phyloP scores from a whole-genome alignment of 2,888 invertebrate genomes.

The Cremastinae sp. region DNA sequence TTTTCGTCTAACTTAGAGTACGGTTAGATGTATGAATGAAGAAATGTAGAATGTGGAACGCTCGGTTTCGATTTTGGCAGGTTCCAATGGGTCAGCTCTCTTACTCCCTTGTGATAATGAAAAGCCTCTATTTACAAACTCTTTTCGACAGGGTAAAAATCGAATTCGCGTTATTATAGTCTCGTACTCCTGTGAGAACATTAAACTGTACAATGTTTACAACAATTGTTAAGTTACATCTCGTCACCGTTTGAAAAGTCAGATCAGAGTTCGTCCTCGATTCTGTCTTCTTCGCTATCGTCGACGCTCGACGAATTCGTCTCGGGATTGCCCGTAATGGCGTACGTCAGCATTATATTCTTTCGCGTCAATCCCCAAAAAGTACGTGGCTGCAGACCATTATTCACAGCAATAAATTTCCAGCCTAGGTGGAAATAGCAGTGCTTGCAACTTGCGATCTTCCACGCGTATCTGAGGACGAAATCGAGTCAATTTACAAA shows the following conservation, averaged over 20 bases:
- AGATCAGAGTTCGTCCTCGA: constrained; percentile 19
- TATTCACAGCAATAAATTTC: constrained; percentile 86
- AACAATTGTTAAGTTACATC: neutral
- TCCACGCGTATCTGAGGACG: constrained; percentile 89
- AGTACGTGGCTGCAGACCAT: constrained; percentile 84
- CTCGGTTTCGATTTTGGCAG: neutral
- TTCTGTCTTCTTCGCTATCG: neutral
- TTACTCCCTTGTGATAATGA: neutral
- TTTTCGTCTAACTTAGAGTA: constrained; percentile 2
- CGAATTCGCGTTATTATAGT: too few relatives aligned
- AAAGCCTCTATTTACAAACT: too few relatives aligned
- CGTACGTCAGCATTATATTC: constrained; percentile 70
- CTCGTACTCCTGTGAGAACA: neutral
- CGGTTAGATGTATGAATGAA: neutral
- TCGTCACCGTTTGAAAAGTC: constrained; percentile 36
- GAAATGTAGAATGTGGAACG: neutral
- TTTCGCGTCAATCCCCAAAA: constrained; percentile 88
- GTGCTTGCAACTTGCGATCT: constrained; percentile 86
- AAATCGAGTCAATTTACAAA: neutral
- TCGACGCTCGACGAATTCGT: neutral
- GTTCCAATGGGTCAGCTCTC: neutral
- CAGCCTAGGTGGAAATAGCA: constrained; percentile 90
- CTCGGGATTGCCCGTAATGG: neutral
- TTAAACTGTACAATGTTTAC: neutral
- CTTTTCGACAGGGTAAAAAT: too few relatives aligned